Base-by-base conservation (phyloP, 2,888 invertebrate species). In the Megalurothrips usitatus region DNA sequence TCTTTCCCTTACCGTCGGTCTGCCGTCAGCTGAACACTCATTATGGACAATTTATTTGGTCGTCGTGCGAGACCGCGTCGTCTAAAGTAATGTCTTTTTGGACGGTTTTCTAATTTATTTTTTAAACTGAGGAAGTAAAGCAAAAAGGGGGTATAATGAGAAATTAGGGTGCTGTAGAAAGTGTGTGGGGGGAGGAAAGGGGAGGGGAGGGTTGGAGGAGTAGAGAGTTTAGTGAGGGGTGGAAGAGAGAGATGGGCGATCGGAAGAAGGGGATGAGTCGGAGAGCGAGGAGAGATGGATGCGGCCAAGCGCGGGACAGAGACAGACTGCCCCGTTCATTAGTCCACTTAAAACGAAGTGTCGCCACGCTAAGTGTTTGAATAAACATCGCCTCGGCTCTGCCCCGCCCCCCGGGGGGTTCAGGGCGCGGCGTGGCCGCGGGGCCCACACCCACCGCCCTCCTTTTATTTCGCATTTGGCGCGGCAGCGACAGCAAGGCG, bases 291-390 rank as follows among this genome's bases (percentile, higher is more conserved):
- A 58, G 17, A 58, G 58, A 58, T n/a, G 58, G 58, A 58, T 58
- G 58, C 17, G 58, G 58, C 58, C 58, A 17, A 2, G 34, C 58
- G 58, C 11, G 58, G n/a, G 58, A 58, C 58, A 58, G 58, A 58
- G 68, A 26, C 68, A 26, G 68, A 26, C 68, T 75, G 68, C 23
- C 23, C 23, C 12, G 68, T 75, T 75, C 68, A 75, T 75, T 75
- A 75, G 68, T 26, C 68, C 68, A 58, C 58, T 58, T 58, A 58
- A 58, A 58, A 58, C 58, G 23, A 26, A 75, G 68, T 75, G 68
- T 75, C 68, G 68, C 68, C 68, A 6, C 68, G 68, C 68, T 75
- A 75, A 75, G 68, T 75, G 68, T 75, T 75, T 75, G 68, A 75
- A 75, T 75, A 75, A 75, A 75, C 68, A 75, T 23, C 6, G 68